These are phyloP conservation scores for Eupeodes latifasciatus DNA, from an alignment of 2,888 invertebrate species.

Conservation along the genomic window DNA sequence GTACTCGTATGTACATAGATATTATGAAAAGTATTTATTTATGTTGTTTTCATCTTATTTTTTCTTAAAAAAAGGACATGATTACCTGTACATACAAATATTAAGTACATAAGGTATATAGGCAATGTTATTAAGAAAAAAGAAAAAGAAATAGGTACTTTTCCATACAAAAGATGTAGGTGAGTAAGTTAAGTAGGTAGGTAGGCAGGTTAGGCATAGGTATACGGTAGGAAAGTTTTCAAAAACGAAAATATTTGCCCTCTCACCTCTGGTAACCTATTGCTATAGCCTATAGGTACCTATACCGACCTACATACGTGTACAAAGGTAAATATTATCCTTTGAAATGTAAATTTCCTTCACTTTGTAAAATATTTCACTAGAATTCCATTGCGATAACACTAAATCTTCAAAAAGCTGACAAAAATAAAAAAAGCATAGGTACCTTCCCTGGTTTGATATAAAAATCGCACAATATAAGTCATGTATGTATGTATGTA, in stretches of 20 bases:
- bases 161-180: neutral
- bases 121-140: neutral
- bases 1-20: too few relatives aligned
- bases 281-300: neutral
- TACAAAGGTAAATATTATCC: constrained; percentile 45
- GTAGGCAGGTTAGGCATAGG: too few relatives aligned
- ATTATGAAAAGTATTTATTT: neutral
- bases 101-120: neutral
- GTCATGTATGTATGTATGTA: neutral
- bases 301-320: neutral
- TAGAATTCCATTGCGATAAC: constrained; percentile 65
- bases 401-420: constrained; percentile 54
- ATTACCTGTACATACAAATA: neutral
- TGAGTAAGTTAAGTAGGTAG: too few relatives aligned
- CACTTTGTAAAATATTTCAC: constrained; percentile 63
- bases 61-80: neutral
- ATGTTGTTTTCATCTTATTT: neutral
- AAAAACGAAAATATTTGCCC: constrained; percentile 23
- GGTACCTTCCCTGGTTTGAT: neutral
- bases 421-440: neutral
- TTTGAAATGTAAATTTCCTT: constrained; percentile 74
- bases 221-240: neutral
- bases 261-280: constrained; percentile 20
- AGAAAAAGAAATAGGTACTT: neutral
- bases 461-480: constrained; percentile 17